A percentile compares a stretch with the other conserved stretches of the same genome.
These are phyloP conservation scores for Cervus canadensis DNA, from an alignment of 2,113 vertebrate genomes.

Conservation along the genomic window DNA sequence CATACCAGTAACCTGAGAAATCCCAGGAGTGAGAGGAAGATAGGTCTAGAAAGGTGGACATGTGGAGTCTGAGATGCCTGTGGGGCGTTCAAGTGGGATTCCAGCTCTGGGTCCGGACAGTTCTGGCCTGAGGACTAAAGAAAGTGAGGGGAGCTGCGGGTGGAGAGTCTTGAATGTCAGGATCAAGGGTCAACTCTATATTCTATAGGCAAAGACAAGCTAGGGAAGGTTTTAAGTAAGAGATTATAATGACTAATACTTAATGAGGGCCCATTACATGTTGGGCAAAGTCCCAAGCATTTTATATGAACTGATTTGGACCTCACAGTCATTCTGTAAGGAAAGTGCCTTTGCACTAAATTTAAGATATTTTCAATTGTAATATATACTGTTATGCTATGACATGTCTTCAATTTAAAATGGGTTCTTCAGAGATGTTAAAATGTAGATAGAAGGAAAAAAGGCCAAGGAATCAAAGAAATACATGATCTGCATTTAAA, in stretches of 20 bases:
- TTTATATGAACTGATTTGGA: neutral
- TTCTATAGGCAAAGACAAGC: neutral
- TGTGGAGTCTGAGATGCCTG: neutral
- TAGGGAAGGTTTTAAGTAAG: neutral
- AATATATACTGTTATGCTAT: neutral
- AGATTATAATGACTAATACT: neutral
- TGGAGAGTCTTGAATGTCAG: neutral
- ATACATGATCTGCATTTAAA: neutral
- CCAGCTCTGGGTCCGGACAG: neutral
- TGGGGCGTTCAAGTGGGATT: neutral
- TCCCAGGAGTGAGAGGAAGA: neutral
- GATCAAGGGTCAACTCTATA: neutral
- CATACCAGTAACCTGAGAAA: neutral
- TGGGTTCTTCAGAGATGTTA: neutral
- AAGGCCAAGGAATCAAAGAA: neutral
- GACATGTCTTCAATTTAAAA: neutral
- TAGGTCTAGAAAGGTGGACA: neutral
- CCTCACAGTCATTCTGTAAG: neutral
- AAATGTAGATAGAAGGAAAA: neutral
- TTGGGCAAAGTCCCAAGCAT: neutral
- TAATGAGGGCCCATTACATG: neutral
- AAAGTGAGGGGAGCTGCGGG: neutral
- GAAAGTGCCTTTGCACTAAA: neutral
- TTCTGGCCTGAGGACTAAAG: neutral
- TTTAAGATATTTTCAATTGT: neutral